Evolutionary conservation across 2,797 vertebrate species (phyloP), one percentile per base, ranked within the genome.

Genomic region (Trachops cirrhosus): DNA sequence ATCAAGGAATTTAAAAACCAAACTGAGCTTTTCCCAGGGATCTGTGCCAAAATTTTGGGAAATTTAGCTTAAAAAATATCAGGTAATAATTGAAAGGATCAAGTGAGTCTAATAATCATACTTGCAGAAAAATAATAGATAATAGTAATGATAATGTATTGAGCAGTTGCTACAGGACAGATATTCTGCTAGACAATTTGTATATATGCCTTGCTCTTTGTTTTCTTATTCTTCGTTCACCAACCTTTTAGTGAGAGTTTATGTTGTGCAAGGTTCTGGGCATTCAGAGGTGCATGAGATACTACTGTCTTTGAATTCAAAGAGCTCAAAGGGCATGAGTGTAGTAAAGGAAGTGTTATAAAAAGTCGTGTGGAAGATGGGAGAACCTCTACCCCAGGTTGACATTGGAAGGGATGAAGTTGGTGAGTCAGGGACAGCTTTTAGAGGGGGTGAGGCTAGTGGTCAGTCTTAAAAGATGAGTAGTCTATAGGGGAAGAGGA

Each of bases 51-150:
- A 75, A 57, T 73, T 94, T 86, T 88, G 41, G 62, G 57, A 80
- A 92, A 75, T 74, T 64, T 70, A 82, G 37, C 50, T 94, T 95
- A 77, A 44, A 89, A 79, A 93, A 83, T 91, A n/a, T 21, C 48
- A n/a, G 9, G 62, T 86, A 46, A 37, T 73, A 88, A 88, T 41
- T 82, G 24, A 34, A 93, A 64, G 62, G 88, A 83, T 89, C 62
- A 83, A 50, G 50, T 95, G 37, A 93, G 21, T 89, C 21, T 97
- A 62, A 70, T 94, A 90, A 74, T 94, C 70, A 82, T 77, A 88
- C 15, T 83, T n/a, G 37, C 24, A 86, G 68, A 75, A 91, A 75
- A 70, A 32, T 79, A 70, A 32, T 79, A 74, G 48, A 37, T 24
- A 73, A 24, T 62, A 41, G 34, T 74, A 46, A 34, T 86, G n/a